Evolutionary conservation across 2,797 vertebrate species (phyloP).

Genomic region (Tenualosa ilisha): DNA sequence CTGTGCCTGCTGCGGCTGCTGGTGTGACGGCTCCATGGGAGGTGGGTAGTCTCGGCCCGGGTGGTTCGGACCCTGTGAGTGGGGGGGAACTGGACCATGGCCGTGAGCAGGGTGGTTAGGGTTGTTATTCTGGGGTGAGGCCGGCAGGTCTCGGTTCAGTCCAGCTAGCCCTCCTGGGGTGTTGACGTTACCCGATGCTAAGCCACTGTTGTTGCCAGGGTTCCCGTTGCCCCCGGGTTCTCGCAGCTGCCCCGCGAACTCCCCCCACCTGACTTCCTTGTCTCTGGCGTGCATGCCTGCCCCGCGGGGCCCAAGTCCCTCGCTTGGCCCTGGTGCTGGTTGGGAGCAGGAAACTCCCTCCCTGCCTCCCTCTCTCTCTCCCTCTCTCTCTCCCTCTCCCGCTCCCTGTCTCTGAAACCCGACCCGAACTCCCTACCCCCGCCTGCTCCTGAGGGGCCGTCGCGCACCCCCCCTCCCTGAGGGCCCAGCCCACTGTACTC

Average conservation of each 20-base stretch:
- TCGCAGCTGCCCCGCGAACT: conserved; percentile 74
- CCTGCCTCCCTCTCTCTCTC: conserved; percentile 64
- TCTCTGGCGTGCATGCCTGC: conserved; percentile 72
- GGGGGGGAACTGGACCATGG: conserved; percentile 62
- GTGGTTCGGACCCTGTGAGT: conserved; percentile 66
- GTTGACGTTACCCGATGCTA: conserved; percentile 58
- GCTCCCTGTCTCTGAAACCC: conserved; percentile 77
- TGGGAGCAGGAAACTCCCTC: conserved; percentile 69
- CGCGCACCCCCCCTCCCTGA: conserved; percentile 69
- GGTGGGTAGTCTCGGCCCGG: conserved; percentile 74
- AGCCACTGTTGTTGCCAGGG: conserved; percentile 63
- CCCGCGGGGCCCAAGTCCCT: conserved; percentile 73
- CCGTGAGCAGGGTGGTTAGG: conserved; percentile 61
- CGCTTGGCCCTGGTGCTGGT: conserved; percentile 69
- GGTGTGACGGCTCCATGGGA: conserved; percentile 65
- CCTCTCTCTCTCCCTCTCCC: conserved; percentile 68
- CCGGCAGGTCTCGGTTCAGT: conserved; percentile 70
- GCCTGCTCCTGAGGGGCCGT: conserved; percentile 62
- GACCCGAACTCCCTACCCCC: conserved; percentile 75
- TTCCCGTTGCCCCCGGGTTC: conserved; percentile 69
- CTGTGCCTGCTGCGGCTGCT: conserved; percentile 63
- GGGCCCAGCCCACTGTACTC: conserved; percentile 60
- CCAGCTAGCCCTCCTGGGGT: conserved; percentile 68
- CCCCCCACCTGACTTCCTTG: conserved; percentile 80
- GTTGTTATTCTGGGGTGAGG: conserved; percentile 72